Conservation (phyloP, 2,888 invertebrate genomes). For the Tromatobia lineatoria region DNA sequence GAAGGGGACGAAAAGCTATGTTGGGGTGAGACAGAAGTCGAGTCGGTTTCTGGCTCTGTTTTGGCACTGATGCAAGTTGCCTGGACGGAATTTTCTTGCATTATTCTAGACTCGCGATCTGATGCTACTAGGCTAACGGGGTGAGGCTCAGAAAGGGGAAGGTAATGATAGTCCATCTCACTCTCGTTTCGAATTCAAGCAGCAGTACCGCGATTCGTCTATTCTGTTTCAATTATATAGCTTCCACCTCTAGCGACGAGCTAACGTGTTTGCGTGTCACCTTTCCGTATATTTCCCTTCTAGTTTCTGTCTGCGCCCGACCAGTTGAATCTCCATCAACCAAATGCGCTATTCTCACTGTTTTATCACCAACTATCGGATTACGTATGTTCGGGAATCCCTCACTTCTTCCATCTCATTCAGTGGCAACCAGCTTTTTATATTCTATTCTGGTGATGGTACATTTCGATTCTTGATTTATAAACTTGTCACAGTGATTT, state of each 20-base stretch:
- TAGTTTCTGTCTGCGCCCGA: constrained; percentile 22
- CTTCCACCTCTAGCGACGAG: constrained; percentile 32
- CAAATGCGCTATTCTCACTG: constrained; percentile 18
- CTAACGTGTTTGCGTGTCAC: constrained; percentile 61
- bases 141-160: not conserved
- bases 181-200: constrained; percentile 62
- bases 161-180: constrained; percentile 44
- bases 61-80: constrained; percentile 32
- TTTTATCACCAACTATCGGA: constrained; percentile 21
- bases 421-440: not conserved
- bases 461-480: not conserved
- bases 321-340: not conserved
- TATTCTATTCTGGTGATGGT: not conserved
- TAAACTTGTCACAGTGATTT: not conserved
- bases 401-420: constrained; percentile 43
- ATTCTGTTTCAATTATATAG: constrained; percentile 41
- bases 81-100: constrained; percentile 67
- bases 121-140: constrained; percentile 2
- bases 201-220: constrained; percentile 46
- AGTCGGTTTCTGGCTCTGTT: constrained; percentile 18
- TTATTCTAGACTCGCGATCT: constrained; percentile 66
- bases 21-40: constrained; percentile 12
- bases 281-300: constrained; percentile 43
- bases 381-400: constrained; percentile 9
- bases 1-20: constrained; percentile 40